phyloP scores from a whole-genome alignment of 2,797 vertebrate genomes.

The Gastrophryne carolinensis region DNA sequence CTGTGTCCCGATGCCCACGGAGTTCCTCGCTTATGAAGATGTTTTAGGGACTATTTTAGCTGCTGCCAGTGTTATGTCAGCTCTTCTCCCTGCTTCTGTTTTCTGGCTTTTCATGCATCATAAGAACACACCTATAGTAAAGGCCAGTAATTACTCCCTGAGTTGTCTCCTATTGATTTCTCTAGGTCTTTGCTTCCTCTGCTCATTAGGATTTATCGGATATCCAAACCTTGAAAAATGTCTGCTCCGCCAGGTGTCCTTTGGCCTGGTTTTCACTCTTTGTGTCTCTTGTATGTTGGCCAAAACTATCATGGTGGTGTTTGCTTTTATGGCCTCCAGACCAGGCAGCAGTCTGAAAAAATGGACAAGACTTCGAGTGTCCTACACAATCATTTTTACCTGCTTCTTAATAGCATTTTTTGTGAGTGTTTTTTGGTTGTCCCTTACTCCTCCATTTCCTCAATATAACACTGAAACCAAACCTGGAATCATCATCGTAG shows the following conservation, averaged over 20 bases:
- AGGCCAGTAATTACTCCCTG: constrained; percentile 41
- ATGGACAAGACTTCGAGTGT: constrained; percentile 11
- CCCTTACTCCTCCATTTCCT: constrained; percentile 4
- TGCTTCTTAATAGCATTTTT: neutral
- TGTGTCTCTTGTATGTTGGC: constrained; percentile 39
- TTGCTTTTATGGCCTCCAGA: constrained; percentile 38
- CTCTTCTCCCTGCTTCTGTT: constrained; percentile 10
- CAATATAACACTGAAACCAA: constrained; percentile 1
- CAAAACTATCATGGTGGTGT: constrained; percentile 40
- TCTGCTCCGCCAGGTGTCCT: constrained; percentile 22
- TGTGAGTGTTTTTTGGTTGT: constrained; percentile 16
- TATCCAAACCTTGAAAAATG: constrained; percentile 10
- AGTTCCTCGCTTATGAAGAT: constrained; percentile 36
- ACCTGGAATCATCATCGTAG: neutral
- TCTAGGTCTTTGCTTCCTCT: constrained; percentile 27
- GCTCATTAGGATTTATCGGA: constrained; percentile 36
- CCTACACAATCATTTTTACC: neutral
- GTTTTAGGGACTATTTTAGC: constrained; percentile 11
- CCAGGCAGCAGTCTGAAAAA: constrained; percentile 19
- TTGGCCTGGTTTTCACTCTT: constrained; percentile 22
- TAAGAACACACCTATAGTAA: constrained; percentile 21
- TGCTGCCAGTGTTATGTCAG: constrained; percentile 4
- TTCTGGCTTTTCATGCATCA: constrained; percentile 14
- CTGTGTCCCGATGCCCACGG: constrained; percentile 15
- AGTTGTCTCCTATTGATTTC: constrained; percentile 33